Evolutionary conservation across 2,113 vertebrate species (phyloP), one percentile per base, ranked within the genome.

Genomic region (Panthera tigris): DNA sequence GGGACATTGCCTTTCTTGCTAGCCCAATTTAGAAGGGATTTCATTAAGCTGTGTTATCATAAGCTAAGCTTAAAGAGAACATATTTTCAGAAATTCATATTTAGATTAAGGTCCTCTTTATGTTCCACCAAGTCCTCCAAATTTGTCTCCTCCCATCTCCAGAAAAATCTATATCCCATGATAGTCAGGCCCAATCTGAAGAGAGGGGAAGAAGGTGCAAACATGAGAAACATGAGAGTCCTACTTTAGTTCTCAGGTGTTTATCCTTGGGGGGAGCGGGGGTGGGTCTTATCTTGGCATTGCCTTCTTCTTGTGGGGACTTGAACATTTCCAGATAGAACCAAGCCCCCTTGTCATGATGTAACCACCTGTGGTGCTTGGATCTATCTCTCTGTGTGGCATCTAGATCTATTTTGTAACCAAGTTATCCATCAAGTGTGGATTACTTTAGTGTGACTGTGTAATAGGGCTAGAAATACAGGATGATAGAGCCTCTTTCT

Each of bases 81-180:
- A 48, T 73, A 41, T 91, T 97, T 95, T 79, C n/a, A 83, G 78
- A 91, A 95, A 71, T 81, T 81, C 36, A 5, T 86, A 33, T 89
- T 78, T 57, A 89, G 23, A 57, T 81, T 66, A 55, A 27, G 18
- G 7, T 79, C 66, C 29, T 91, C 2, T 81, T 39, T 79, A 45
- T 4, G 73, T 78, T 73, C 48, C 81, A 78, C 7, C 95, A 33
- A 89, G 74, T 73, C 15, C 14, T 96, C 79, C 61, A 89, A 18
- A 63, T 89, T 52, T 96, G 27, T 45, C 4, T 85, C 29, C 48
- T 89, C 87, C 4, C 27, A 21, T 79, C n/a, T 92, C 80, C 7
- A n/a, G 76, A 33, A 45, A 52, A 79, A 50, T 36, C 16, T 92
- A 52, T 15, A 27, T 93, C 9, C 27, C 25, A 0, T 73, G 41